A percentile compares a stretch with the other conserved stretches of the same genome.
phyloP scores from a whole-genome alignment of 1,140 invertebrate species.

The Drosophila sucinea region DNA sequence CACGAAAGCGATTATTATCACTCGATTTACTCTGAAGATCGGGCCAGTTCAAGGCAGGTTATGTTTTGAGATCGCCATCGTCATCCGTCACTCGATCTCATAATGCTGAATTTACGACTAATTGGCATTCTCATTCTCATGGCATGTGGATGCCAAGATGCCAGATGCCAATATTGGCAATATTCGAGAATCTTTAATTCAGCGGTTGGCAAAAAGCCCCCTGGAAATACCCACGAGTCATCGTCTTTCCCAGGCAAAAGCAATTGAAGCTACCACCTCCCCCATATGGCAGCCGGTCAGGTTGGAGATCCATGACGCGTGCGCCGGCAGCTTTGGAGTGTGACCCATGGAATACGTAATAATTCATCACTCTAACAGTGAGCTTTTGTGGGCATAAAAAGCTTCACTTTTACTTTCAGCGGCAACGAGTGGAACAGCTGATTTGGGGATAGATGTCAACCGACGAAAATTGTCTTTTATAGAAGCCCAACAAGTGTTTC shows the following conservation, averaged over 20 bases:
- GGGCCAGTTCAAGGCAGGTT: constrained; percentile 2
- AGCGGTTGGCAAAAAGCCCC: constrained; percentile 41
- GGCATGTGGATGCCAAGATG: constrained; percentile 21
- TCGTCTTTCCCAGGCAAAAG: constrained; percentile 53
- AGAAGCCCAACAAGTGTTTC: not conserved
- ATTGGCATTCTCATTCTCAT: constrained; percentile 26
- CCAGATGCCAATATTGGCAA: constrained; percentile 28
- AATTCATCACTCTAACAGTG: constrained; percentile 10
- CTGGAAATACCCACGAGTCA: constrained; percentile 63
- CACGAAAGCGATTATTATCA: constrained; percentile 5
- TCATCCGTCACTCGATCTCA: not conserved
- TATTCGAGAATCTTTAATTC: constrained; percentile 16
- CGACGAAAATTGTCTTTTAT: not conserved
- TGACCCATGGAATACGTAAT: constrained; percentile 38
- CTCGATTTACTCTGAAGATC: not conserved
- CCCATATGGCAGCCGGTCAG: constrained; percentile 6
- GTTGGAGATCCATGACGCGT: constrained; percentile 61
- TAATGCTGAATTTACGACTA: constrained; percentile 1
- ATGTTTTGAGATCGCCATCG: not conserved
- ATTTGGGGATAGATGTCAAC: not conserved
- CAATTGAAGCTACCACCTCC: constrained; percentile 16
- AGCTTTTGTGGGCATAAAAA: constrained; percentile 26
- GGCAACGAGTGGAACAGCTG: constrained; percentile 20
- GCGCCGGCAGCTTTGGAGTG: constrained; percentile 43
- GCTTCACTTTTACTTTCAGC: constrained; percentile 67